These are phyloP conservation scores for Apogon hyalosoma DNA, from an alignment of 2,797 vertebrate genomes.

Conservation along the genomic window DNA sequence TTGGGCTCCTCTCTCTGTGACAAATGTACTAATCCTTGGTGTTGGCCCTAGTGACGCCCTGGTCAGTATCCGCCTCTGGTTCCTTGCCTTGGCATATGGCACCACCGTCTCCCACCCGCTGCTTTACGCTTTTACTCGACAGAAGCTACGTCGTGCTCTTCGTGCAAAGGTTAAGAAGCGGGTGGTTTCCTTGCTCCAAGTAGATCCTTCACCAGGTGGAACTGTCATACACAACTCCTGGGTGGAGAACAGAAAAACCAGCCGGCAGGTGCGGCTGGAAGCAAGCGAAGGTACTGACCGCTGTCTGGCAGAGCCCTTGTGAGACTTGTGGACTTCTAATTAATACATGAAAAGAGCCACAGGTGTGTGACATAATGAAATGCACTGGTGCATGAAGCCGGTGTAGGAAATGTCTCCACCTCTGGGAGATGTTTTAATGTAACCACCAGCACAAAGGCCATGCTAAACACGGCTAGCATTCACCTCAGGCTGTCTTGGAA, in stretches of 20 bases:
- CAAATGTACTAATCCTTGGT: conserved; percentile 85
- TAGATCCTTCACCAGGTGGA: conserved; percentile 85
- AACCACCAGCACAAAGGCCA: conserved; percentile 50
- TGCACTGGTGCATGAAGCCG: conserved; percentile 42
- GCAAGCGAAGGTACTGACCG: conserved; percentile 85
- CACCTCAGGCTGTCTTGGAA: conserved; percentile 41
- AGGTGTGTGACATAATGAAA: conserved; percentile 58
- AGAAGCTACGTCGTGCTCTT: conserved; percentile 85
- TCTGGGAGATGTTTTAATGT: conserved; percentile 60
- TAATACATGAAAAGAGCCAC: conserved; percentile 43
- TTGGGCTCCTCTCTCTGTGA: conserved; percentile 84
- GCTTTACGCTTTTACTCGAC: conserved; percentile 85
- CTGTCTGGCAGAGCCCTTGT: conserved; percentile 83
- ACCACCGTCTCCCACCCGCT: conserved; percentile 84
- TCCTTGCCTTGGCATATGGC: conserved; percentile 84
- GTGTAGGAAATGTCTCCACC: conserved; percentile 50
- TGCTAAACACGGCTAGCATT: conserved; percentile 22
- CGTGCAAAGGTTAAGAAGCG: conserved; percentile 85
- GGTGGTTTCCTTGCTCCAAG: conserved; percentile 86
- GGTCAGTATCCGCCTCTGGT: conserved; percentile 84
- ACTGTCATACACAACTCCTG: conserved; percentile 89
- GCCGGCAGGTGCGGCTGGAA: conserved; percentile 76
- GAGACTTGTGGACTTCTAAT: conserved; percentile 53
- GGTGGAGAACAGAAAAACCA: conserved; percentile 84
- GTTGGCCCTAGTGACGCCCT: conserved; percentile 81